Base-by-base conservation (phyloP, 2,888 invertebrate species). In the Macrosiphum euphorbiae region DNA sequence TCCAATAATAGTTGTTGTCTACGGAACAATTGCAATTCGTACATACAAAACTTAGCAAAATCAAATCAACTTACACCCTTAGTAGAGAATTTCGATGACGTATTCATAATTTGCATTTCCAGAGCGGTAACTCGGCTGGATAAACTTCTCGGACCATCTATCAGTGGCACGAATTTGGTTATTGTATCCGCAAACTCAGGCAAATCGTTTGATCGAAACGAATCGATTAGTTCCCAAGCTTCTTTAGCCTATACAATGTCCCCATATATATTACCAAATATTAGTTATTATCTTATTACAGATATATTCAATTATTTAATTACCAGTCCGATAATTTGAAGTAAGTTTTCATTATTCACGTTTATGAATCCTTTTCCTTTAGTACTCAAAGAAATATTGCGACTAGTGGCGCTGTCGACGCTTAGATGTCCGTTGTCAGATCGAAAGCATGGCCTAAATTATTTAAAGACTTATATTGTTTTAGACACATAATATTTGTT, bases 341-440 rank as follows among this genome's bases (percentile, higher is more conserved):
- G 96, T 94, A 98, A 95, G 96, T 98, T 97, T 61, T 97, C 96
- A 47, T 97, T 97, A 95, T 98, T 98, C 26, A 98, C 96, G 94
- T 97, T 97, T 87, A 98, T 96, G 58, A 95, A 96, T 88, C 98
- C 98, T 11, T 96, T 97, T 92, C 97, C 97, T 88, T 96, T 96
- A 0, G 97, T 96, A 86, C 96, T 96, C 95, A 99, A 97, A 85
- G 97, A 97, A 92, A 99, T 98, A 95, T 98, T 98, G 95, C 97
- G 97, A 95, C 97, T 97, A 92, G 96, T 96, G 0, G 98, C 98
- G 47, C 98, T 97, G 95, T 97, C 97, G 94, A 99, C 97, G 95
- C 97, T 97, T 52, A 99, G 96, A 96, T 99, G 97, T 87, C 99
- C 99, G 96, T 98, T 97, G 95, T 96, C 96, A 95, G 97, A 97